phyloP scores from a whole-genome alignment of 2,797 vertebrate genomes.

The Notamacropus eugenii region DNA sequence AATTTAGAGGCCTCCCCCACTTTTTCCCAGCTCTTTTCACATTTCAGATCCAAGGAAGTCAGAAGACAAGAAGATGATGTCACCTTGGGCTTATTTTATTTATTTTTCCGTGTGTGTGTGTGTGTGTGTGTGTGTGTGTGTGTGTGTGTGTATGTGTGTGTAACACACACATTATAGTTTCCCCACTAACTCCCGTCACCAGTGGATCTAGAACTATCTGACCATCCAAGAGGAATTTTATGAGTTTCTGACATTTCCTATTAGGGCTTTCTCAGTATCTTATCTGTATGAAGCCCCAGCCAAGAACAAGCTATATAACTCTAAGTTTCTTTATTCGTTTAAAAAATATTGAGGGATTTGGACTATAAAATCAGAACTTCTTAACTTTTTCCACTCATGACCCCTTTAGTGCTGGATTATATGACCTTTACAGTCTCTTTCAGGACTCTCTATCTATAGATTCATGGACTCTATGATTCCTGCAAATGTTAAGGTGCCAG shows the following conservation, averaged over 20 bases:
- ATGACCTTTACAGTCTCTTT: not conserved
- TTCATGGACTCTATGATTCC: not conserved
- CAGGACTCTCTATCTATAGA: not conserved
- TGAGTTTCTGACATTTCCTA: not conserved
- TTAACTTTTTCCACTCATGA: too few relatives aligned
- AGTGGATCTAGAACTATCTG: not conserved
- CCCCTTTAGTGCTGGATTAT: not conserved
- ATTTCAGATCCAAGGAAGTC: not conserved
- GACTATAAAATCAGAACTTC: not conserved
- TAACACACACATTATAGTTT: not conserved
- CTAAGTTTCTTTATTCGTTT: not conserved
- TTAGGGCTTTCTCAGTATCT: not conserved
- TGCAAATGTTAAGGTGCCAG: not conserved
- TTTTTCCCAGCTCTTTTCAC: not conserved
- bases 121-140: not conserved
- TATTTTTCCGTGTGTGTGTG: not conserved
- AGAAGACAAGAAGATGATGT: not conserved
- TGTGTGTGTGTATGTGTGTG: not conserved
- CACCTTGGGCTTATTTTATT: slow-evolving; percentile 6
- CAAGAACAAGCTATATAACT: not conserved
- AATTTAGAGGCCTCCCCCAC: not conserved
- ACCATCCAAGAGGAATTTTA: not conserved
- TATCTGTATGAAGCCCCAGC: not conserved
- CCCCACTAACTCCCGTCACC: not conserved
- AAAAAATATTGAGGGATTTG: not conserved